phyloP scores from a whole-genome alignment of 2,113 vertebrate genomes.

The Periophthalmus modestus region DNA sequence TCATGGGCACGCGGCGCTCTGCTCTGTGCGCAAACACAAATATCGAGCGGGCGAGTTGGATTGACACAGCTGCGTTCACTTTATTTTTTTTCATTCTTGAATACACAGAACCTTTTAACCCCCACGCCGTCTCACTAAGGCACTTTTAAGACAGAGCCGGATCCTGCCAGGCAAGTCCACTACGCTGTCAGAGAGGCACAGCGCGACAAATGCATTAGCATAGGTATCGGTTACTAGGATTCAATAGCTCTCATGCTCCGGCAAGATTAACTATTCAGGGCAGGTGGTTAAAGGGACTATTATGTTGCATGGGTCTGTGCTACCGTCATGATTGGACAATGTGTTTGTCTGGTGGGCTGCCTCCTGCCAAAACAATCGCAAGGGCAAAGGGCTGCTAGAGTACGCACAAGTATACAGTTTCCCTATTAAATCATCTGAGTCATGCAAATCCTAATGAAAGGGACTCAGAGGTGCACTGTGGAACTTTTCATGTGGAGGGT shows the following conservation, averaged over 20 bases:
- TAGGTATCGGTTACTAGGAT: conserved; percentile 79
- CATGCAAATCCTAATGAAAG: conserved; percentile 43
- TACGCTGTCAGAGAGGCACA: conserved; percentile 45
- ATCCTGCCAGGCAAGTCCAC: conserved; percentile 27
- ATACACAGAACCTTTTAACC: conserved; percentile 57
- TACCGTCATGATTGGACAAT: conserved; percentile 67
- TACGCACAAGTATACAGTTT: conserved; percentile 68
- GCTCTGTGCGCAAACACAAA: conserved; percentile 29
- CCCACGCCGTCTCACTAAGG: conserved; percentile 44
- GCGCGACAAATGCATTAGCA: conserved; percentile 57
- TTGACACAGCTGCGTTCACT: conserved; percentile 31
- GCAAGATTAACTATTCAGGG: conserved; percentile 79
- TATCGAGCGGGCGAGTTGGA: neutral
- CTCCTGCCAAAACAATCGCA: conserved; percentile 67
- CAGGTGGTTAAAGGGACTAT: conserved; percentile 80
- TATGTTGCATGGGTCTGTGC: conserved; percentile 72
- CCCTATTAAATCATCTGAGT: conserved; percentile 46
- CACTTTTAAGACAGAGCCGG: conserved; percentile 44
- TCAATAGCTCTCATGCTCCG: conserved; percentile 78
- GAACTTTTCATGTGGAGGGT: no score
- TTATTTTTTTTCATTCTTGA: conserved; percentile 11
- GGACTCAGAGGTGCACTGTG: neutral
- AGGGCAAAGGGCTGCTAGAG: conserved; percentile 68
- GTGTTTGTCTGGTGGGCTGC: conserved; percentile 67
- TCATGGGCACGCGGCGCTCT: conserved; percentile 35